These are phyloP conservation scores for Motacilla tschutschensis DNA, from an alignment of 2,113 vertebrate species.

Conservation along the genomic window DNA sequence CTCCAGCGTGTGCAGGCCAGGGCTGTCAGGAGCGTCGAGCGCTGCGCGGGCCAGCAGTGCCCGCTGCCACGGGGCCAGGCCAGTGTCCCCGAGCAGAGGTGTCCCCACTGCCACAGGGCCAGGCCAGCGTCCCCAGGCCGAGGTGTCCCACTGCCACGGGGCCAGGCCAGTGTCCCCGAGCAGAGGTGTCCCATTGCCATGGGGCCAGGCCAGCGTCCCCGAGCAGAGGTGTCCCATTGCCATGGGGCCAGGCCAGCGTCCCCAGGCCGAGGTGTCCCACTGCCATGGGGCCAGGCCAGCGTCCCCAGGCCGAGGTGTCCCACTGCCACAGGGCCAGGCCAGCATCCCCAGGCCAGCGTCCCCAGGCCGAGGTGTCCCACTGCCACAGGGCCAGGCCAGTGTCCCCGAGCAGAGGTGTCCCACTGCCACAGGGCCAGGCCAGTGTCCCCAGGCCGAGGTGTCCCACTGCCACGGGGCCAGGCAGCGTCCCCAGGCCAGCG, in stretches of 20 bases:
- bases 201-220: background rate
- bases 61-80: background rate
- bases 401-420: too few relatives aligned
- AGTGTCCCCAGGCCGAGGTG: background rate
- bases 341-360: background rate
- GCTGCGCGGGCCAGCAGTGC: background rate
- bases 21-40: slow-evolving; percentile 9
- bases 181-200: too few relatives aligned
- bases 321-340: background rate
- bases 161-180: background rate
- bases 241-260: background rate
- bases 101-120: background rate
- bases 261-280: background rate
- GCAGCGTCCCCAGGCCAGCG: background rate
- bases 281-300: background rate
- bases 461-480: background rate
- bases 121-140: background rate
- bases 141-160: background rate
- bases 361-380: background rate
- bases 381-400: background rate
- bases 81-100: background rate
- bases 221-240: too few relatives aligned
- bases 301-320: background rate
- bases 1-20: slow-evolving; percentile 47
- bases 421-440: background rate